Base-by-base conservation (phyloP, 2,888 invertebrate species). In the Eupithecia subfuscata region DNA sequence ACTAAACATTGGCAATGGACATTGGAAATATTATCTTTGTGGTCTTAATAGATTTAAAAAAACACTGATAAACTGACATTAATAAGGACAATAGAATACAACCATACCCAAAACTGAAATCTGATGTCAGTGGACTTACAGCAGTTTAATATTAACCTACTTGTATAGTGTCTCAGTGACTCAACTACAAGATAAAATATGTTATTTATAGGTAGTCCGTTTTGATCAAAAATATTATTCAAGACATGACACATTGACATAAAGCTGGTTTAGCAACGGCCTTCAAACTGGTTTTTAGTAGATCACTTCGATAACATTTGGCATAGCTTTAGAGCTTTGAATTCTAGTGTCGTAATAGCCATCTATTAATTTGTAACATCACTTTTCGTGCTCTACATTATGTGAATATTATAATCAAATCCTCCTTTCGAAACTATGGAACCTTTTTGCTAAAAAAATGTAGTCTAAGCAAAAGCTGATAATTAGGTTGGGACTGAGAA, bases 271-370 rank as follows among this genome's bases (percentile, higher is more conserved):
- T 78, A 75, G 81, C 70, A 80, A 82, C 75, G 73, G 71, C 72
- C 64, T 76, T 76, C 69, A 78, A 81, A 82, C 80, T 43, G 77
- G 81, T 80, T 80, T 56, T 77, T 69, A 77, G 76, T 73, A 74
- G 78, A 75, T 76, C 79, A 80, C 71, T 78, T 78, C 76, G 77
- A 76, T 80, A 77, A 72, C 77, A 75, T 79, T 75, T 80, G 76
- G 70, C 80, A 77, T 70, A 71, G 72, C 71, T 60, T 60, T 22
- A 75, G 69, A 69, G 60, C 64, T 75, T 73, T 25, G 52, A 74
- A 60, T 40, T 64, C 60, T 52, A 64, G 70, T 77, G 75, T 77
- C 45, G 77, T 69, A 77, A 77, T 25, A 70, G 40, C 40, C 69
- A 76, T 78, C 65, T 75, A 76, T 76, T 37, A 68, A 40, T 43